These are phyloP conservation scores for Apotomis turbidana DNA, from an alignment of 2,888 invertebrate species.

Conservation along the genomic window DNA sequence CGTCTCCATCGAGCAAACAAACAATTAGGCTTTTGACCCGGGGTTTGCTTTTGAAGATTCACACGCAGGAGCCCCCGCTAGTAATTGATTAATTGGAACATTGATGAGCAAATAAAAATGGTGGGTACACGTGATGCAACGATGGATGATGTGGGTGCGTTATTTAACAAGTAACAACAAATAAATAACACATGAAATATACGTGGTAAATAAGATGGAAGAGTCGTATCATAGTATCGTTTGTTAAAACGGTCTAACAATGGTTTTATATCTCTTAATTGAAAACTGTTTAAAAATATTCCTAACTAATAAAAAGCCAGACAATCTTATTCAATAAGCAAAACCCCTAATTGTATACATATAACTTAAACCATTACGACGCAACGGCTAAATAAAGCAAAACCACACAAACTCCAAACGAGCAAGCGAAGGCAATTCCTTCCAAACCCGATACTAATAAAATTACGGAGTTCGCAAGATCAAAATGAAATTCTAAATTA, in stretches of 20 bases:
- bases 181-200: too few relatives aligned
- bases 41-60: constrained; percentile 36
- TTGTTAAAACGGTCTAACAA: neutral
- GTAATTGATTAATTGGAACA: constrained; percentile 40
- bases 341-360: neutral
- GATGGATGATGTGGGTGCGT: neutral
- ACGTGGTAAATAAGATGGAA: too few relatives aligned
- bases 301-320: too few relatives aligned
- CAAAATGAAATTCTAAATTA: constrained; percentile 41
- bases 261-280: too few relatives aligned
- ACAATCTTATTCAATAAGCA: neutral
- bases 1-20: constrained; percentile 34
- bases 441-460: constrained; percentile 21
- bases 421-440: constrained; percentile 26
- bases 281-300: too few relatives aligned
- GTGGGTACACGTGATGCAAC: neutral
- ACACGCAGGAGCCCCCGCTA: constrained; percentile 5
- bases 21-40: constrained; percentile 41
- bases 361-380: neutral
- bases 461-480: constrained; percentile 35
- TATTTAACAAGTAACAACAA: too few relatives aligned
- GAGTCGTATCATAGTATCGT: too few relatives aligned
- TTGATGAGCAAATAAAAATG: constrained; percentile 25
- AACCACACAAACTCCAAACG: constrained; percentile 22
- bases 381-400: neutral